phyloP scores from a whole-genome alignment of 1,140 invertebrate species.

The Conus ventricosus region DNA sequence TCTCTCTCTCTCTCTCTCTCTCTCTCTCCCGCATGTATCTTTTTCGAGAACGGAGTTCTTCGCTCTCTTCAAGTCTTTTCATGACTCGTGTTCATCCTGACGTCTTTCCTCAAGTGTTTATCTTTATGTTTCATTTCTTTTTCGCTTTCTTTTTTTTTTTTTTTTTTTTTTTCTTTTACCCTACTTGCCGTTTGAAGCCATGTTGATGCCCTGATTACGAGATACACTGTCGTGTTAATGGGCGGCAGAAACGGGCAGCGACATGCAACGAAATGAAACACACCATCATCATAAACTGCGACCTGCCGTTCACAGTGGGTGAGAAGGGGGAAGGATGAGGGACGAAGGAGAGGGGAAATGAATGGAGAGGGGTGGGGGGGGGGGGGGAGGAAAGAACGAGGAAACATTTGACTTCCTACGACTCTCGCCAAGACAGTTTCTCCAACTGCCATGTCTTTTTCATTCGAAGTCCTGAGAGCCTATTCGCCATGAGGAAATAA shows the following conservation, averaged over 20 bases:
- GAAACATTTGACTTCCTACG: too few species aligned
- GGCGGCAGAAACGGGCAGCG: not conserved
- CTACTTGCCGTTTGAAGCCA: not conserved
- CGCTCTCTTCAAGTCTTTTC: not conserved
- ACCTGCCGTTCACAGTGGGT: not conserved
- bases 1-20: conserved; percentile 11
- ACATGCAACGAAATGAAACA: not conserved
- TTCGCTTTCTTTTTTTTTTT: not conserved
- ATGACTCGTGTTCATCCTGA: not conserved
- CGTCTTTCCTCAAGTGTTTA: not conserved
- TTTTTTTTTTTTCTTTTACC: too few species aligned
- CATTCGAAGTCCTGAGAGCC: too few species aligned
- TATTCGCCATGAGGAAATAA: too few species aligned
- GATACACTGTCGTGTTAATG: not conserved
- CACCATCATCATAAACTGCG: not conserved
- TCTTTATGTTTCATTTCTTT: not conserved
- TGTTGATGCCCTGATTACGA: not conserved
- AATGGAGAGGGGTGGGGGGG: not conserved
- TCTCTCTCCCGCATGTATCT: not conserved
- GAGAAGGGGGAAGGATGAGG: not conserved
- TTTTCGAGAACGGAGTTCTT: not conserved
- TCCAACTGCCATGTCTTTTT: too few species aligned
- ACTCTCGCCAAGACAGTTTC: too few species aligned
- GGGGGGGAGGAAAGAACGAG: not conserved
- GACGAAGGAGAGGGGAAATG: not conserved